A percentile compares a stretch with the other conserved stretches of the same genome.
phyloP scores from a whole-genome alignment of 2,797 vertebrate species.

The Melanotaenia pygmaea region DNA sequence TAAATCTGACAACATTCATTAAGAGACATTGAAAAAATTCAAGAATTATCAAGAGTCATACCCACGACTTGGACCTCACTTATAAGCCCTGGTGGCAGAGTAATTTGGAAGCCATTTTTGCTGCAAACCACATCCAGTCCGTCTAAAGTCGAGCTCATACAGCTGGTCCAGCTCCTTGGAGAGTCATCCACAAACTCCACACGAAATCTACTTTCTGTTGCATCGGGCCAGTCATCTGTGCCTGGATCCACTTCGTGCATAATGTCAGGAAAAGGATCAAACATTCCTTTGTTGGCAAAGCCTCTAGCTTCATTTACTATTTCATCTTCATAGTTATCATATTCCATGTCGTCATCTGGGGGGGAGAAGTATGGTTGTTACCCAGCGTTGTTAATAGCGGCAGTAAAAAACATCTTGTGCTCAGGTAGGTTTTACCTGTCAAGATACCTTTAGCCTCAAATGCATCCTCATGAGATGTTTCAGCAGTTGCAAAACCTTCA shows the following conservation, averaged over 20 bases:
- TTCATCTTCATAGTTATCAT: neutral
- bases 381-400: neutral
- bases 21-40: neutral
- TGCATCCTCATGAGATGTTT: neutral
- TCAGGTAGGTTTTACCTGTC: neutral
- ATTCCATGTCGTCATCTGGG: constrained; percentile 6
- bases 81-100: constrained; percentile 19
- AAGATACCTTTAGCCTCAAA: neutral
- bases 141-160: neutral
- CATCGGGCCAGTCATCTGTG: neutral
- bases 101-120: constrained; percentile 50
- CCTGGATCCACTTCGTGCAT: neutral
- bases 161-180: constrained; percentile 8
- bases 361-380: neutral
- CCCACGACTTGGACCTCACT: constrained; percentile 51
- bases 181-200: neutral
- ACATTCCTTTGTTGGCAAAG: neutral
- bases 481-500: neutral
- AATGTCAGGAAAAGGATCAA: neutral
- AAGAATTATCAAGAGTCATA: constrained; percentile 22
- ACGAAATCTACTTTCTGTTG: neutral
- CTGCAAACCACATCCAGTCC: constrained; percentile 45
- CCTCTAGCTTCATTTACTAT: constrained; percentile 17
- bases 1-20: neutral
- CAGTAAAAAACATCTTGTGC: neutral